These are phyloP conservation scores for Acrocephalus scirpaceus DNA, from an alignment of 2,797 vertebrate genomes.

Conservation along the genomic window DNA sequence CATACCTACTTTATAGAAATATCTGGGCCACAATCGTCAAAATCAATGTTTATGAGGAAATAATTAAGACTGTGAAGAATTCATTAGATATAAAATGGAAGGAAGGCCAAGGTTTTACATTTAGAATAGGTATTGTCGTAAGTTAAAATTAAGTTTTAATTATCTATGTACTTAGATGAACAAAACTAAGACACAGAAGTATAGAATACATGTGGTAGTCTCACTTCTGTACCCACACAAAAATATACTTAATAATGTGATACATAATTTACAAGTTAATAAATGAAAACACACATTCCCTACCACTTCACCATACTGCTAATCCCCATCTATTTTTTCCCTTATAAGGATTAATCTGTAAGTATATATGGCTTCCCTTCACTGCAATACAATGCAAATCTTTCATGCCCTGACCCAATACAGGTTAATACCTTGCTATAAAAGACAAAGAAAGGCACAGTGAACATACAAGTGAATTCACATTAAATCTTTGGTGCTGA, in stretches of 20 bases:
- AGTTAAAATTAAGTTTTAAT: neutral
- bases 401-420: neutral
- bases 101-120: neutral
- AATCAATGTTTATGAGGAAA: neutral
- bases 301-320: neutral
- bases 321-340: neutral
- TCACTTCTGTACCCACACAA: neutral
- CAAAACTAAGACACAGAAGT: neutral
- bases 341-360: neutral
- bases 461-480: neutral
- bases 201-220: rapidly evolving
- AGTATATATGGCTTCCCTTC: neutral
- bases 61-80: neutral
- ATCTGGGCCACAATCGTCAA: neutral
- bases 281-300: neutral
- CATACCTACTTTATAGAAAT: neutral
- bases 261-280: neutral
- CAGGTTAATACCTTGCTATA: neutral
- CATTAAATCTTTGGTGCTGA: neutral
- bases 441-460: neutral
- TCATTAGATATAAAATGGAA: rapidly evolving
- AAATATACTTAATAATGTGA: neutral
- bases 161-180: neutral
- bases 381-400: neutral
- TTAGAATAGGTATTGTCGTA: neutral